Evolutionary conservation across 2,888 invertebrate species (phyloP).

Genomic region (Pegoplata infirma): DNA sequence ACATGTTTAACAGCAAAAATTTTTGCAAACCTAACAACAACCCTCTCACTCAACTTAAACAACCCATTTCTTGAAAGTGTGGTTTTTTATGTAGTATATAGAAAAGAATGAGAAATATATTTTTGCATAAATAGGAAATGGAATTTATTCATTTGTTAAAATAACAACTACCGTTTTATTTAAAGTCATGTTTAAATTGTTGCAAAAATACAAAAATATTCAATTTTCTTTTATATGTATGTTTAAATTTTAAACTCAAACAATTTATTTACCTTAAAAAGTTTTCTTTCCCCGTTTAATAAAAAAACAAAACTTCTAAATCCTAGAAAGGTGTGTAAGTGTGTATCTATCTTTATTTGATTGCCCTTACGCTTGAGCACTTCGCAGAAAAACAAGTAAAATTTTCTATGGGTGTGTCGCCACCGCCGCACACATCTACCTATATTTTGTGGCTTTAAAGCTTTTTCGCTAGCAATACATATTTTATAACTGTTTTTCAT

Average conservation of each 20-base stretch:
- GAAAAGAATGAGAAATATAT: neutral
- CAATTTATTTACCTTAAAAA: neutral
- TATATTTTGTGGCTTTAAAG: slow-evolving; percentile 49
- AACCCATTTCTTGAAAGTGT: slow-evolving; percentile 15
- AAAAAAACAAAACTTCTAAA: neutral
- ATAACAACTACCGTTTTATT: slow-evolving; percentile 34
- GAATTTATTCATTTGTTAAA: slow-evolving; percentile 58
- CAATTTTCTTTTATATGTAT: slow-evolving; percentile 28
- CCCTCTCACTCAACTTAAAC: slow-evolving; percentile 16
- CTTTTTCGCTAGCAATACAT: slow-evolving; percentile 32
- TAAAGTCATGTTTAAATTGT: slow-evolving; percentile 18
- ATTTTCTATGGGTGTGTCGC: slow-evolving; percentile 42
- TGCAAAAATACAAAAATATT: slow-evolving; percentile 10
- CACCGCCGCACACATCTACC: neutral
- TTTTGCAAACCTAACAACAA: neutral
- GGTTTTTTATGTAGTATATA: neutral
- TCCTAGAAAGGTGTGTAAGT: neutral
- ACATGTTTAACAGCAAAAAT: slow-evolving; percentile 37
- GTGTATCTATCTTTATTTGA: slow-evolving; percentile 13
- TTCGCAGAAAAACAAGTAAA: slow-evolving; percentile 21
- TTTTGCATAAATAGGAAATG: slow-evolving; percentile 55
- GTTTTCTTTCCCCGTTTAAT: neutral
- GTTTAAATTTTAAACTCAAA: slow-evolving; percentile 2
- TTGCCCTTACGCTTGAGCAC: slow-evolving; percentile 37
- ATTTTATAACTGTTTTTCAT: slow-evolving; percentile 18